phyloP scores from a whole-genome alignment of 2,888 invertebrate genomes.

The Drosophila kokeensis region DNA sequence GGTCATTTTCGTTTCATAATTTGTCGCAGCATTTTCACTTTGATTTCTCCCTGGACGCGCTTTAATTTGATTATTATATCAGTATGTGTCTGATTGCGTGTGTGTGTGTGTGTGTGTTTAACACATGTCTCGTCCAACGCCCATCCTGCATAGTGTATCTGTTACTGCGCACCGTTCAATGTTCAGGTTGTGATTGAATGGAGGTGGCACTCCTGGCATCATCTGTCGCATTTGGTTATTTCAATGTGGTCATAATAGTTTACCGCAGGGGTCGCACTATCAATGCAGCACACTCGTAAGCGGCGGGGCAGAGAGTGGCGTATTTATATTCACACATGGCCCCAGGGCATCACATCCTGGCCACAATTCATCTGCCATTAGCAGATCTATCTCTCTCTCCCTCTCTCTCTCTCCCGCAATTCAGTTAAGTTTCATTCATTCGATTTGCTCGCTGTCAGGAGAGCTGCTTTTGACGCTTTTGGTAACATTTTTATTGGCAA shows the following conservation, averaged over 20 bases:
- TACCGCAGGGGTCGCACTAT: conserved; percentile 55
- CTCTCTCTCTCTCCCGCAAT: background rate
- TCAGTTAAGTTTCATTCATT: conserved; percentile 21
- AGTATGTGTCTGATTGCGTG: background rate
- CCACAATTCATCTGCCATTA: conserved; percentile 4
- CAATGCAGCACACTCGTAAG: conserved; percentile 28
- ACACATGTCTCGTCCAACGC: conserved; percentile 9
- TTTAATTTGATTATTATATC: conserved; percentile 57
- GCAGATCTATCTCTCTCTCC: background rate
- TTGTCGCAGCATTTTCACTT: conserved; percentile 47
- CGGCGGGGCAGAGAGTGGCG: background rate
- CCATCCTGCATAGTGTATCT: background rate
- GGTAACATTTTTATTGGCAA: conserved; percentile 66
- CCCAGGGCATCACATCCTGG: conserved; percentile 11
- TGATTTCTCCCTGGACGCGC: conserved; percentile 37
- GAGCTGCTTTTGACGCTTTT: conserved; percentile 43
- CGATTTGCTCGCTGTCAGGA: conserved; percentile 9
- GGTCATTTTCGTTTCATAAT: conserved; percentile 77
- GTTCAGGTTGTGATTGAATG: conserved; percentile 33
- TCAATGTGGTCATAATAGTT: conserved; percentile 72
- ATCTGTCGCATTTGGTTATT: conserved; percentile 64
- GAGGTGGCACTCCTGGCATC: conserved; percentile 13
- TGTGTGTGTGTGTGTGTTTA: conserved; percentile 3
- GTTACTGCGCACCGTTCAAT: background rate
- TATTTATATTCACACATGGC: conserved; percentile 33